Conservation (phyloP, 1,140 invertebrate species). For the Temnothorax longispinosus region DNA sequence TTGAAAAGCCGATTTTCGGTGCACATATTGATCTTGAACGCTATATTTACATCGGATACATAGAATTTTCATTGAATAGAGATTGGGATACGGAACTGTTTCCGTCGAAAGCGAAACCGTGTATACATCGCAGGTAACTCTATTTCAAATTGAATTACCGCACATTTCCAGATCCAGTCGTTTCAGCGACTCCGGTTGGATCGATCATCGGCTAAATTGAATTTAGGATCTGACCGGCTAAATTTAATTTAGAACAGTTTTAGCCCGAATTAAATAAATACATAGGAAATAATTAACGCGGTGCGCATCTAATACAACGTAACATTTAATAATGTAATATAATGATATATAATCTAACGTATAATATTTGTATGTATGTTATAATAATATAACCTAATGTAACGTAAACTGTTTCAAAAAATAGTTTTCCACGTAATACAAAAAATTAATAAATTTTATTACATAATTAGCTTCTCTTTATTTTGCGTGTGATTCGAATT, state of each 20-base stretch:
- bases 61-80: slow-evolving; percentile 9
- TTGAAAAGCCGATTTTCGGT: background rate
- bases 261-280: background rate
- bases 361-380: no score
- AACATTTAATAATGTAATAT: background rate
- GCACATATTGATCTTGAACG: background rate
- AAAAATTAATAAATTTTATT: background rate
- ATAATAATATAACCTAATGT: background rate
- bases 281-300: background rate
- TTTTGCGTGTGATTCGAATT: background rate
- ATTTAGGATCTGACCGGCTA: background rate
- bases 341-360: background rate
- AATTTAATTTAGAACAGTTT: slow-evolving; percentile 19
- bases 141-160: slow-evolving; percentile 28
- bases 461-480: background rate
- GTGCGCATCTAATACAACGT: background rate
- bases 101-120: background rate
- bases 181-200: slow-evolving; percentile 1
- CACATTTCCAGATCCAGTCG: background rate
- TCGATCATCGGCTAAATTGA: slow-evolving; percentile 12
- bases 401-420: background rate
- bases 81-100: background rate
- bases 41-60: background rate
- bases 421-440: background rate
- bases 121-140: background rate